These are phyloP conservation scores for Rhinichthys osculus DNA, from an alignment of 2,797 vertebrate species.

Conservation along the genomic window DNA sequence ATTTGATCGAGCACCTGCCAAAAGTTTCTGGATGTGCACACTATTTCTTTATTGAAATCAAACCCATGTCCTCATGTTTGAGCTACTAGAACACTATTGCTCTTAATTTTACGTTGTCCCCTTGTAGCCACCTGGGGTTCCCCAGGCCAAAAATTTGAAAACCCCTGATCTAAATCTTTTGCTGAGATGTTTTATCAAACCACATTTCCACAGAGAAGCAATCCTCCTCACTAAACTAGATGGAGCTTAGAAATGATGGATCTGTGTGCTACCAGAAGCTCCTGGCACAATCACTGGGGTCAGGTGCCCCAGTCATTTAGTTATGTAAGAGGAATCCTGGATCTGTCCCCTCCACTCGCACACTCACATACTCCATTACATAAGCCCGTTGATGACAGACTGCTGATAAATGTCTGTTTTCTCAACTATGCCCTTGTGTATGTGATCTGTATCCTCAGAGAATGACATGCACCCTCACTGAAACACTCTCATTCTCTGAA, in stretches of 20 bases:
- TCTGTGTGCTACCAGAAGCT: not conserved
- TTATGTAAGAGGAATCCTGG: constrained; percentile 19
- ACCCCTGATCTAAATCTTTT: not conserved
- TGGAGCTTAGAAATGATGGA: not conserved
- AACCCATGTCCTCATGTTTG: not conserved
- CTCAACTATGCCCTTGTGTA: constrained; percentile 2
- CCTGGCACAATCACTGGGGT: not conserved
- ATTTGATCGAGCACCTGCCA: too few species aligned
- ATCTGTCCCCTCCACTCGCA: constrained; percentile 14
- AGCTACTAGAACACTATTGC: not conserved
- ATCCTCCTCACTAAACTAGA: not conserved
- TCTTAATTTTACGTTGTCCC: too few species aligned
- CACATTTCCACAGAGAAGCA: not conserved
- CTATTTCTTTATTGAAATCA: not conserved
- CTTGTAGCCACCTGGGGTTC: not conserved
- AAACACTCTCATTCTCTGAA: not conserved
- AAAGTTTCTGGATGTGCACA: too few species aligned
- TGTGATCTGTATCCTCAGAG: constrained; percentile 8
- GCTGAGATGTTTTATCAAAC: not conserved
- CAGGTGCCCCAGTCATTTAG: constrained; percentile 9
- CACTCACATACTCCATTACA: constrained; percentile 16
- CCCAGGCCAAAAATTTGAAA: not conserved
- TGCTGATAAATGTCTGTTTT: constrained; percentile 14
- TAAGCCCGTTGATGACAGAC: constrained; percentile 21
- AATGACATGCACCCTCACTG: constrained; percentile 7